Evolutionary conservation across 2,113 vertebrate species (phyloP).

Genomic region (Turdus rufiventris): DNA sequence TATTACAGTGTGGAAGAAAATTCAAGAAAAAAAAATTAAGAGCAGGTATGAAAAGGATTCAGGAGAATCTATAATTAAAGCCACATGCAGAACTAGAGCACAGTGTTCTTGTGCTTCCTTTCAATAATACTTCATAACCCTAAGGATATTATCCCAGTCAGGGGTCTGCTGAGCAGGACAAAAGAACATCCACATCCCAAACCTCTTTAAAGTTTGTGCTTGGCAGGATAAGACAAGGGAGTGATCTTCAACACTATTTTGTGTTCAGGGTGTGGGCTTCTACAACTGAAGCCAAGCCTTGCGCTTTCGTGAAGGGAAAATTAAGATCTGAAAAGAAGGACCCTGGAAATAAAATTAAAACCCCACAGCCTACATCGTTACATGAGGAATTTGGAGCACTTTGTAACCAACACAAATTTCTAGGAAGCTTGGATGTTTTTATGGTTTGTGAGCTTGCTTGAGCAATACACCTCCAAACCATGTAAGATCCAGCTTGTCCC

Average conservation of each 20-base stretch:
- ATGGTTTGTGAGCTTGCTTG: neutral
- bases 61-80: conserved; percentile 48
- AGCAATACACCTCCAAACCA: conserved; percentile 1
- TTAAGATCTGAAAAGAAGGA: neutral
- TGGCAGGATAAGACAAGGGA: conserved; percentile 30
- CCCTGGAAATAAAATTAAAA: neutral
- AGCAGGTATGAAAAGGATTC: conserved; percentile 43
- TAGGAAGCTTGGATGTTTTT: neutral
- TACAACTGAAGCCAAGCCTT: conserved; percentile 11
- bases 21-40: neutral
- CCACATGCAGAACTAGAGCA: conserved; percentile 29
- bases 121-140: conserved; percentile 42
- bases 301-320: conserved; percentile 8
- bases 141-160: conserved; percentile 53
- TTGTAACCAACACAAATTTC: neutral
- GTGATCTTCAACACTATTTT: conserved; percentile 18
- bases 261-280: conserved; percentile 35
- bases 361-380: neutral
- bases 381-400: neutral
- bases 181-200: conserved; percentile 35
- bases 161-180: conserved; percentile 38
- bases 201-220: conserved; percentile 48
- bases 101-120: conserved; percentile 23
- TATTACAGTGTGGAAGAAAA: neutral
- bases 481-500: neutral